Evolutionary conservation across 2,888 invertebrate genomes (phyloP).

Genomic region (Heliconius erato): DNA sequence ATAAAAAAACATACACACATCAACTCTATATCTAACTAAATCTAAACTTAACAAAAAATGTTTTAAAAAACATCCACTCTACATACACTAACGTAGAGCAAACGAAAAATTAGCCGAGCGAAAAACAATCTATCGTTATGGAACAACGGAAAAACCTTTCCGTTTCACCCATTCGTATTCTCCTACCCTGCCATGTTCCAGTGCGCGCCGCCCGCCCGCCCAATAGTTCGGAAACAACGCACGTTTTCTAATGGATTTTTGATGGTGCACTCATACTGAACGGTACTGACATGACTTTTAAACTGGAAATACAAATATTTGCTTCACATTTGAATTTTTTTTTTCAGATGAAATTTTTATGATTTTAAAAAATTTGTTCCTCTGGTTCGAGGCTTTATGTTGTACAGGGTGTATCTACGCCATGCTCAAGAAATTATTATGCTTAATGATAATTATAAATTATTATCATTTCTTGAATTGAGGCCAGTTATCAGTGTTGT

Average conservation of each 20-base stretch:
- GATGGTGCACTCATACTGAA: constrained; percentile 37
- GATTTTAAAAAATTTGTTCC: background rate
- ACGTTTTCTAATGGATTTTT: constrained; percentile 46
- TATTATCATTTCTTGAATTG: too few relatives aligned
- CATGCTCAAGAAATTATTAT: background rate
- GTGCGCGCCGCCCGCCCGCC: background rate
- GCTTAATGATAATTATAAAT: too few relatives aligned
- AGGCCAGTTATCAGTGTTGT: too few relatives aligned
- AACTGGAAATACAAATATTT: constrained; percentile 22
- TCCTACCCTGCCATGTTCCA: background rate
- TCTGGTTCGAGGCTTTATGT: background rate
- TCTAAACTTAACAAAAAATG: background rate
- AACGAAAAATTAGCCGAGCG: constrained; percentile 47
- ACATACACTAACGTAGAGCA: constrained; percentile 21
- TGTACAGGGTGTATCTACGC: background rate
- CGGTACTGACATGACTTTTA: constrained; percentile 29
- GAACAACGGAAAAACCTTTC: constrained; percentile 48
- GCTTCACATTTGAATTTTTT: background rate
- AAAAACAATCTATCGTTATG: constrained; percentile 49
- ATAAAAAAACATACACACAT: too few relatives aligned
- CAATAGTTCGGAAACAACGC: constrained; percentile 43
- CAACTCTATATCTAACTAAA: background rate
- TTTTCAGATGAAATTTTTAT: background rate
- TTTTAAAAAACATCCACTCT: background rate
- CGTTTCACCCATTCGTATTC: constrained; percentile 42